Conservation (phyloP, 1,140 invertebrate genomes). For the Drosophila ananassae region DNA sequence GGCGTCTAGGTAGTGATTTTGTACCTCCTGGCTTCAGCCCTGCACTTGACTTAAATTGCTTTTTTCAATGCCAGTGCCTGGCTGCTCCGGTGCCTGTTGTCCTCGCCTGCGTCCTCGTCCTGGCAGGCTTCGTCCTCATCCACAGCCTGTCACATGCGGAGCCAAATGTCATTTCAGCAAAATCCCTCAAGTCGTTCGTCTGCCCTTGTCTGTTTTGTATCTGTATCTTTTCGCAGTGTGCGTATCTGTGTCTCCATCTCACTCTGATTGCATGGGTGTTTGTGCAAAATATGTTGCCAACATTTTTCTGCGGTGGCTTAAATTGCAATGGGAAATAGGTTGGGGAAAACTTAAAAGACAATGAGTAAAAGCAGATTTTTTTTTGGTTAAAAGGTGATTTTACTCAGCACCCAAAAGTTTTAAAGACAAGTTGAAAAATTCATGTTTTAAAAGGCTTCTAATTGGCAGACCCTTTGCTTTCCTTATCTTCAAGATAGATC, state of each 20-base stretch:
- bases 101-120: slow-evolving; percentile 7
- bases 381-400: slow-evolving; percentile 27
- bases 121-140: slow-evolving; percentile 8
- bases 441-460: neutral
- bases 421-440: neutral
- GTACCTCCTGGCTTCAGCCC: slow-evolving; percentile 11
- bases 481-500: slow-evolving; percentile 16
- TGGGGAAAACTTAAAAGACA: slow-evolving; percentile 46
- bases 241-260: slow-evolving; percentile 12
- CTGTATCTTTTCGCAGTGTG: slow-evolving; percentile 9
- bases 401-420: neutral
- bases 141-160: slow-evolving; percentile 75
- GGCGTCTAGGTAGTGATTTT: slow-evolving; percentile 13
- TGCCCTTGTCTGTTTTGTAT: slow-evolving; percentile 48
- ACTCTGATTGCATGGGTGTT: slow-evolving; percentile 16
- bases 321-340: slow-evolving; percentile 68
- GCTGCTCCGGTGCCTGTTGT: slow-evolving; percentile 34
- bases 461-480: neutral
- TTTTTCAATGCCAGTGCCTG: slow-evolving; percentile 76
- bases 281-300: slow-evolving; percentile 65
- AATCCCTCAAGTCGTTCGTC: slow-evolving; percentile 82
- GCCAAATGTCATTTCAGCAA: slow-evolving; percentile 83
- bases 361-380: slow-evolving; percentile 51
- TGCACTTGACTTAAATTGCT: slow-evolving; percentile 76
- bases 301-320: slow-evolving; percentile 72